Base-by-base conservation (phyloP, 1,140 invertebrate species). In the Anoplolepis gracilipes region DNA sequence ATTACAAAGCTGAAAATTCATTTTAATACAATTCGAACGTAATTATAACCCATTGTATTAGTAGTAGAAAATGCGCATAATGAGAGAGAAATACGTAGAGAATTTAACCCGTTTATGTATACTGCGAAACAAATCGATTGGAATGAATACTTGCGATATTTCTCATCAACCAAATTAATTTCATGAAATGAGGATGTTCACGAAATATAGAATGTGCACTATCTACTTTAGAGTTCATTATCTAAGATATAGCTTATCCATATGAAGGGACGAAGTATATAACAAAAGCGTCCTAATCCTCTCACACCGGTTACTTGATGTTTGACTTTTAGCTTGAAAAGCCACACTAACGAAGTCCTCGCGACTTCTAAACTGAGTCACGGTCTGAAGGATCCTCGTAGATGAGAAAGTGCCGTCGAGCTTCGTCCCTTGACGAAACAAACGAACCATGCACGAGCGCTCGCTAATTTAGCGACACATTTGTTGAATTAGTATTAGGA, bases 311-410 rank as follows among this genome's bases (percentile, higher is more conserved):
- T 73, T 70, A 22, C 49, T 69, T 70, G 49, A 70, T 85, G 72
- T 90, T 90, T 90, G 89, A 90, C 85, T 90, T 90, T 90, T 86
- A 78, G 73, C 88, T 90, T 72, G 88, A 87, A 78, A 90, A 85
- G 73, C 89, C 53, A 46, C 72, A 46, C 88, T 90, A 90, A 90
- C 88, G 88, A 90, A 90, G 85, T 81, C 57, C 85, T 25, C 55
- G 73, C 82, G 87, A 85, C 69, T 85, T 81, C 59, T 62, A 77
- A 79, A 73, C 67, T 59, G 65, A 64, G 86, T 72, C 87, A 30
- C 33, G 42, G 22, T 57, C 57, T 70, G 19, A 39, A 88, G 46
- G 79, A 86, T 49, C 61, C 67, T 76, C 55, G 39, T 53, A 57
- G 36, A 73, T 77, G 75, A 77, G 75, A 77, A 64, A 77, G 53